These are phyloP conservation scores for Prietella phreatophila DNA, from an alignment of 2,113 vertebrate genomes.

Conservation along the genomic window DNA sequence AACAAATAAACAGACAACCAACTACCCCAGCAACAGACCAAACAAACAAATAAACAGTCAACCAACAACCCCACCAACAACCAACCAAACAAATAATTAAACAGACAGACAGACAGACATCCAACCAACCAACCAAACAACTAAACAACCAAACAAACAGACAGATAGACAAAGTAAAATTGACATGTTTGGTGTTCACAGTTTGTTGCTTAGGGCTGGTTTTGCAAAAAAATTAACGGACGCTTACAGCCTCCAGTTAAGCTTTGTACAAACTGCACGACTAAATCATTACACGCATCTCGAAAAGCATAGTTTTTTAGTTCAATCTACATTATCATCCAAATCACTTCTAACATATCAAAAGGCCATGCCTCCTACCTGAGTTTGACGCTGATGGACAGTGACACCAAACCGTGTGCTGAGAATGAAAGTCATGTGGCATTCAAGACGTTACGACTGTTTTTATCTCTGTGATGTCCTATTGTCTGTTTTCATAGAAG, in stretches of 20 bases:
- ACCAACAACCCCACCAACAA: neutral
- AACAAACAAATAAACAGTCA: neutral
- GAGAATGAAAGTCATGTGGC: no score
- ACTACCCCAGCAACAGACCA: rapidly evolving
- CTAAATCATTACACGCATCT: neutral
- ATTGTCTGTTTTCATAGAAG: neutral
- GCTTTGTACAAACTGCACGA: neutral
- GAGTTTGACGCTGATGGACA: neutral
- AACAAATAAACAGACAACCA: neutral
- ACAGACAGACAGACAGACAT: no score
- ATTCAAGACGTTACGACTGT: no score
- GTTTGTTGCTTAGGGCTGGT: no score
- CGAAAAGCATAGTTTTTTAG: neutral
- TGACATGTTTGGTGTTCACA: no score
- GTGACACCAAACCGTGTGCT: neutral
- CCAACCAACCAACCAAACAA: neutral
- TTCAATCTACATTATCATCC: neutral
- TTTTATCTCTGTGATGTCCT: no score
- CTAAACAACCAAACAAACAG: neutral
- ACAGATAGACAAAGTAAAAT: neutral
- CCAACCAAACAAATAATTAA: neutral
- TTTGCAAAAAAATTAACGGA: neutral
- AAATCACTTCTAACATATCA: neutral
- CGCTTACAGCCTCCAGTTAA: neutral
- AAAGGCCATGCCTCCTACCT: neutral